Conservation (phyloP, 1,140 invertebrate genomes). For the Drosophila lini region DNA sequence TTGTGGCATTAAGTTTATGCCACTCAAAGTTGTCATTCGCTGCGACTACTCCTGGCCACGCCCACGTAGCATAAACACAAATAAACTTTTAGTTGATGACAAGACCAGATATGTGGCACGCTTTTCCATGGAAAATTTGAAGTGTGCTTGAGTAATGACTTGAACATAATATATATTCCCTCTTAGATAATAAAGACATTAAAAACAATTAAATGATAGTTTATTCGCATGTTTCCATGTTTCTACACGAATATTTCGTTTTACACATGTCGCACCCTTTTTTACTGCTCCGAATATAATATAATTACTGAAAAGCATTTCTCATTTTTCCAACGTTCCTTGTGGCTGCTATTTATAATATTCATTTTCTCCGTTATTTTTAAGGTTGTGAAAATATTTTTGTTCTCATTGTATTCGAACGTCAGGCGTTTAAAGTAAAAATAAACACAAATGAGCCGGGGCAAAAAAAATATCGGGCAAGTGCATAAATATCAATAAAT, state of each 20-base stretch:
- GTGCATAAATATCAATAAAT: conserved; percentile 39
- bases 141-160: conserved; percentile 10
- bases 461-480: conserved; percentile 30
- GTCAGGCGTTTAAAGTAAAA: conserved; percentile 51
- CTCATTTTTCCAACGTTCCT: background rate
- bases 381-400: conserved; percentile 66
- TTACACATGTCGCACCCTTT: background rate
- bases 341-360: conserved; percentile 41
- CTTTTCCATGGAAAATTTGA: conserved; percentile 17
- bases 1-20: conserved; percentile 17
- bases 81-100: conserved; percentile 48
- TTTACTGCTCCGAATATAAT: background rate
- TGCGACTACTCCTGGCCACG: conserved; percentile 21
- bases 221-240: background rate
- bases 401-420: conserved; percentile 30
- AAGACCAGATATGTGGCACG: conserved; percentile 54
- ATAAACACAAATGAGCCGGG: conserved; percentile 53
- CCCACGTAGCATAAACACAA: conserved; percentile 51
- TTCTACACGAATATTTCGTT: background rate
- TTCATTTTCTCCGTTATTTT: conserved; percentile 43
- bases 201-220: background rate
- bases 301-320: background rate
- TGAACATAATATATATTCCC: background rate
- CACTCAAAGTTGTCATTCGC: conserved; percentile 26
- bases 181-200: conserved; percentile 13